phyloP scores from a whole-genome alignment of 2,888 invertebrate species.

The Clitarchus hookeri region DNA sequence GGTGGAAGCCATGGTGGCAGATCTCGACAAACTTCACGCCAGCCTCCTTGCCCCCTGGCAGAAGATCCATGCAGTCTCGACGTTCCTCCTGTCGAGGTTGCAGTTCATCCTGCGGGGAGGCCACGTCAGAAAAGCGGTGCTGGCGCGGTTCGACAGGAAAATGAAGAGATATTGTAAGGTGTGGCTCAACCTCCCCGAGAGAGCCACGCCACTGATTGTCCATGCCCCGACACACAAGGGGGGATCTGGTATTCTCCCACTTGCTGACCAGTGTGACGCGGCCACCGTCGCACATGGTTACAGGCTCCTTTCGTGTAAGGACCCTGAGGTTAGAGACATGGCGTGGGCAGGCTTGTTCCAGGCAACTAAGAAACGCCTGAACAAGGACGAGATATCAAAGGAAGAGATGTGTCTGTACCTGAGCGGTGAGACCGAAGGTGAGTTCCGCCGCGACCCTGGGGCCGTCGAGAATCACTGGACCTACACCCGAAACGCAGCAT shows the following conservation, averaged over 20 bases:
- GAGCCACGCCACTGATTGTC: conserved; percentile 35
- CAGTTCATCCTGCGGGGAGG: conserved; percentile 48
- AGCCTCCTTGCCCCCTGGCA: conserved; percentile 45
- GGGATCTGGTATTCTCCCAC: conserved; percentile 48
- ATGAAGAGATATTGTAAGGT: conserved; percentile 44
- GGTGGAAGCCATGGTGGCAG: conserved; percentile 34
- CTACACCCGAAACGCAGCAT: conserved; percentile 36
- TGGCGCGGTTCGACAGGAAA: conserved; percentile 29
- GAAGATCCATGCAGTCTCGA: conserved; percentile 43
- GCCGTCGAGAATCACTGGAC: not conserved
- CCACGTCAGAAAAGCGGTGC: conserved; percentile 25
- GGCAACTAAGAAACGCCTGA: not conserved
- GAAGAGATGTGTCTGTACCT: not conserved
- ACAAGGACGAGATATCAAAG: not conserved
- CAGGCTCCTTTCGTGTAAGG: conserved; percentile 46
- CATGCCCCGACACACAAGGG: conserved; percentile 44
- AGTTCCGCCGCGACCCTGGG: not conserved
- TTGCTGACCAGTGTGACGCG: conserved; percentile 47
- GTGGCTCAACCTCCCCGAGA: conserved; percentile 49
- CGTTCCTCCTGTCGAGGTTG: conserved; percentile 46
- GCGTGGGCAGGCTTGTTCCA: not conserved
- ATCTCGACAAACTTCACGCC: conserved; percentile 24
- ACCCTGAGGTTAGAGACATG: conserved; percentile 32
- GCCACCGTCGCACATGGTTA: conserved; percentile 48
- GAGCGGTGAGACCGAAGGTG: not conserved